Evolutionary conservation across 1,140 invertebrate genomes (phyloP), one percentile per base, ranked within the genome.

Genomic region (Aculops lycopersici): DNA sequence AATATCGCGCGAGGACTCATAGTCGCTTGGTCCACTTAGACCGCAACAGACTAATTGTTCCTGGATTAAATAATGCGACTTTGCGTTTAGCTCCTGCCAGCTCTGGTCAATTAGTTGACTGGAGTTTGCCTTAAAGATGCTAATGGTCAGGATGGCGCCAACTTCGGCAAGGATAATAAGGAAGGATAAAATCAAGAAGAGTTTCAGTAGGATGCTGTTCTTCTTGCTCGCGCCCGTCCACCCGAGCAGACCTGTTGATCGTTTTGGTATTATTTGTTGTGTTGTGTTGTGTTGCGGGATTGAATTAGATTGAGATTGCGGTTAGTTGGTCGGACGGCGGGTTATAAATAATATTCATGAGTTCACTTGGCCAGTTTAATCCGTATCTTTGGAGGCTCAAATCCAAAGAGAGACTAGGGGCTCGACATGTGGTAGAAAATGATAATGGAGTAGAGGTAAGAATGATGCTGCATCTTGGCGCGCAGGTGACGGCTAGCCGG

Each of bases 81-180:
- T 51, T 51, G 57, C 55, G 45, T 60, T 61, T 12, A 59, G 49
- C 48, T 61, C 58, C n/a, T 51, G 48, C 59, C 59, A 61, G 5
- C 52, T 53, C 41, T 52, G 52, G 31, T 55, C 47, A 5, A 61
- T 47, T 37, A 61, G 50, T 44, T 61, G 55, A 21, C 53, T 53
- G 45, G 58, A 55, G 50, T 57, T 52, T 21, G 54, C 49, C 37
- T 52, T 48, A 20, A 54, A 38, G 24, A 59, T 52, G 49, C 53
- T 54, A 5, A 59, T 49, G 1, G 57, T 49, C 1, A 60, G 45
- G 16, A 60, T 51, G 15, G 56, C 56, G 2, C 57, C 58, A 36
- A 60, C 49, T 43, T 58, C 52, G 4, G 51, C 47, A 3, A 53
- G 46, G n/a, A 60, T 49, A 14, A 51, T 50, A 20, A 57, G 39